Percentiles rank a stretch among this genome's conserved stretches.
Evolutionary conservation across 1,140 invertebrate species (phyloP).

Genomic region (Drosophila ironensis): DNA sequence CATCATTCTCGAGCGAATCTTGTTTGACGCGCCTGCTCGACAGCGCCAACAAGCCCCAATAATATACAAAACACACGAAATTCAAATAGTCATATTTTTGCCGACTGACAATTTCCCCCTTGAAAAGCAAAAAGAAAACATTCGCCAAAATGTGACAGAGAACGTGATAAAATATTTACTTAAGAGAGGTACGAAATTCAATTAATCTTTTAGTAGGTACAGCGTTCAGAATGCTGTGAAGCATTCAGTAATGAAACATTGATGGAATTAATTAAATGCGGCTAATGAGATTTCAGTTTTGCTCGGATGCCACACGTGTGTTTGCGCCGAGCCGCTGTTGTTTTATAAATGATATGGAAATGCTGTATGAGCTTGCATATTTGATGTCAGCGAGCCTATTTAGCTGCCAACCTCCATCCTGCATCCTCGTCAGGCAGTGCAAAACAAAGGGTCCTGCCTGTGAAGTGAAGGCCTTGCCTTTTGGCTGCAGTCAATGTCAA

Average conservation of each 20-base stretch:
- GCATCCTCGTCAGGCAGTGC: not conserved
- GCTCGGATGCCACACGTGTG: slow-evolving; percentile 2
- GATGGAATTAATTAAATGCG: not conserved
- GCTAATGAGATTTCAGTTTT: not conserved
- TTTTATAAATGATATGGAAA: too few relatives aligned
- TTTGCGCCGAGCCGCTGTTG: too few relatives aligned
- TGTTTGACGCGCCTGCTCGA: slow-evolving; percentile 2
- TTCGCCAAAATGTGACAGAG: not conserved
- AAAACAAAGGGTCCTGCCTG: slow-evolving; percentile 2
- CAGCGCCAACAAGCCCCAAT: slow-evolving; percentile 35
- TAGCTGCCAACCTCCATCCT: not conserved
- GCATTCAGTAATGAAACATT: not conserved
- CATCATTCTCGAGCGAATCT: slow-evolving; percentile 5
- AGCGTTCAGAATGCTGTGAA: not conserved
- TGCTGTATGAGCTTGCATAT: too few relatives aligned
- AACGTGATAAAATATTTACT: slow-evolving; percentile 24
- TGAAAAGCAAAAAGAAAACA: not conserved
- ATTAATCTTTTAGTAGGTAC: not conserved
- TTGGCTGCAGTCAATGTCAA: slow-evolving; percentile 64
- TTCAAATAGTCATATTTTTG: slow-evolving; percentile 36
- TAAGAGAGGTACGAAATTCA: not conserved
- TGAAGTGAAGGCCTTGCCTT: slow-evolving; percentile 23
- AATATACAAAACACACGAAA: slow-evolving; percentile 15
- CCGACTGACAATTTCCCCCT: slow-evolving; percentile 1
- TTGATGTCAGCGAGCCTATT: not conserved